Conservation (phyloP, 2,113 vertebrate genomes). For the Stigmatopora nigra region DNA sequence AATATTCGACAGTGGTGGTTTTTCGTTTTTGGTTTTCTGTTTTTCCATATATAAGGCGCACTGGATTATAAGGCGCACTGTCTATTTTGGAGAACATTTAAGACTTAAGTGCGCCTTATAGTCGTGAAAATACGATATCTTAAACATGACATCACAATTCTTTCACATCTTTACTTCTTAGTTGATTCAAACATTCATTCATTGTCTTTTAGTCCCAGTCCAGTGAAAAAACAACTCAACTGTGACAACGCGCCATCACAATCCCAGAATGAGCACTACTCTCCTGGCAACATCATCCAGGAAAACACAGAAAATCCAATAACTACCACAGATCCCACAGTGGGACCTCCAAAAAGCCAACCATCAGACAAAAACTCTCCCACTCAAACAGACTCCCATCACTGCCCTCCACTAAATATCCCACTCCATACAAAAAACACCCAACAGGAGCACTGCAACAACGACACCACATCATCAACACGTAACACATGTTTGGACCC, state of each 20-base stretch:
- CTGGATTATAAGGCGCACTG: too few relatives aligned
- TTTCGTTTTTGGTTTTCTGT: too few relatives aligned
- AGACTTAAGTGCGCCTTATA: too few relatives aligned
- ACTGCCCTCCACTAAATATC: conserved; percentile 26
- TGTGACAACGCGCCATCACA: conserved; percentile 44
- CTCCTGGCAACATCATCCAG: conserved; percentile 5
- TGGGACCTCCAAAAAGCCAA: conserved; percentile 20
- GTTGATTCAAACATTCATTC: background rate
- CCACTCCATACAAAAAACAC: background rate
- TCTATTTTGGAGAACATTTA: too few relatives aligned
- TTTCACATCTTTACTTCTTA: background rate
- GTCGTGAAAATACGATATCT: too few relatives aligned
- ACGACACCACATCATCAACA: conserved; percentile 7
- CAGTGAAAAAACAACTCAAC: conserved; percentile 57
- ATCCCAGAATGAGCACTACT: conserved; percentile 34
- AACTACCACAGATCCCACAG: conserved; percentile 20
- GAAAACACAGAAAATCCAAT: conserved; percentile 25
- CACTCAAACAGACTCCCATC: conserved; percentile 24
- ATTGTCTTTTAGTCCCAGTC: conserved; percentile 52
- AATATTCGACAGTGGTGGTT: too few relatives aligned
- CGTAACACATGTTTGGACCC: conserved; percentile 17
- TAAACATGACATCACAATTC: background rate
- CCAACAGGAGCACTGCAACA: conserved; percentile 32
- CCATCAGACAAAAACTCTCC: conserved; percentile 24
- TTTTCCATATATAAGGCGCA: too few relatives aligned